Evolutionary conservation across 2,113 vertebrate species (phyloP).

Genomic region (Hypomesus transpacificus): DNA sequence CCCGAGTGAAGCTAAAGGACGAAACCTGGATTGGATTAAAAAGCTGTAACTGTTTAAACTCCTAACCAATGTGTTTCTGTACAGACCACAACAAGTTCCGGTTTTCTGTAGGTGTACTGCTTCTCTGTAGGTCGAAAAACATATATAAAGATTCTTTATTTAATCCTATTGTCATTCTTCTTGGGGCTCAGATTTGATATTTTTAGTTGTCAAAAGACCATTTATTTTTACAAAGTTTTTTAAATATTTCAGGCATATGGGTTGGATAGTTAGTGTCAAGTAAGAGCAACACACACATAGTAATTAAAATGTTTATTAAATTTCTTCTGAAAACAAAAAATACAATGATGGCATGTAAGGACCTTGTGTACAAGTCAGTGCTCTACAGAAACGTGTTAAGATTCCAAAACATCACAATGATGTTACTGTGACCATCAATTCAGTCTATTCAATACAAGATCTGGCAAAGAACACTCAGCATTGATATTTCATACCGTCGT

Average conservation of each 20-base stretch:
- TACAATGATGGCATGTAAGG: constrained; percentile 8
- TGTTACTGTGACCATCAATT: not conserved
- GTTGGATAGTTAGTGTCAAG: not conserved
- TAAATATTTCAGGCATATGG: not conserved
- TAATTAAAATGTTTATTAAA: constrained; percentile 29
- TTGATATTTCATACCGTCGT: not conserved
- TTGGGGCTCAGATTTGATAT: not conserved
- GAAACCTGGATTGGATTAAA: constrained; percentile 81
- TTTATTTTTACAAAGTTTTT: not conserved
- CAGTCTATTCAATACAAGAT: not conserved
- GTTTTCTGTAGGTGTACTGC: constrained; percentile 22
- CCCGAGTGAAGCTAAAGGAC: constrained; percentile 75
- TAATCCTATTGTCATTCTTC: constrained; percentile 41
- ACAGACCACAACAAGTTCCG: too few relatives aligned
- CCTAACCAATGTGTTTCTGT: constrained; percentile 17
- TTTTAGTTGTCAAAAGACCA: not conserved
- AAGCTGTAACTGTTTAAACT: constrained; percentile 63
- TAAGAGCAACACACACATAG: constrained; percentile 2
- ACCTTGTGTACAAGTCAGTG: constrained; percentile 8
- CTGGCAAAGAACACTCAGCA: not conserved
- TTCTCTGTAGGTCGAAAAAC: constrained; percentile 22
- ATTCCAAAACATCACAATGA: not conserved
- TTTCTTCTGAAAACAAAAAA: constrained; percentile 3
- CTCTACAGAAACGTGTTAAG: not conserved
- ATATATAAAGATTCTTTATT: constrained; percentile 68